Base-by-base conservation (phyloP, 2,888 invertebrate genomes). In the Uropetala carovei region DNA sequence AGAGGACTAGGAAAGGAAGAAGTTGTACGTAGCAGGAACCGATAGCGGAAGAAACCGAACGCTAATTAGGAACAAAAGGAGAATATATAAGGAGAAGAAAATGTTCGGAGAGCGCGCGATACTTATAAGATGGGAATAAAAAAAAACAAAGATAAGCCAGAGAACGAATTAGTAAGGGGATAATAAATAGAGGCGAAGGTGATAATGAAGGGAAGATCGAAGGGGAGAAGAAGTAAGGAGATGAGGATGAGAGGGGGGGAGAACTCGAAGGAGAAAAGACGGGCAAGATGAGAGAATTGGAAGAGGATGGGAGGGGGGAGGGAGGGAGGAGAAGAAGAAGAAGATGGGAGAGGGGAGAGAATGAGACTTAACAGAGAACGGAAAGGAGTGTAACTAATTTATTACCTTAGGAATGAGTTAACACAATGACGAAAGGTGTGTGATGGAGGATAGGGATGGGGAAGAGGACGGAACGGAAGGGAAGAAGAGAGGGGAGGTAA, bases 311-410 rank as follows among this genome's bases (percentile, higher is more conserved):
- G 43, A 11, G 68, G n/a, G 64, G 43, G 14, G 64, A 56, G 86
- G 7, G 60, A 58, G n/a, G 85, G 43, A 30, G 27, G 11, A 2
- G n/a, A 84, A n/a, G n/a, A n/a, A 59, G 86, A 27, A 0, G 16
- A 18, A 13, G 60, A 7, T 9, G 60, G 13, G 59, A 22, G 60
- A 11, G 27, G 9, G 75, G n/a, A 30, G 64, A 64, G 58, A 43
- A 10, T 60, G 59, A 60, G 43, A 60, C 30, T 30, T 30, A 56
- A 89, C 89, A 89, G 64, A 60, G 86, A 60, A 64, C 27, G 86
- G 83, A 83, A 83, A 57, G 56, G 60, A 89, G 89, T 68, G 89
- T 64, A 68, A 89, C 89, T 89, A 89, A 89, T 89, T 89, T 89
- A 89, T 89, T 64, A 64, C 89, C 43, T n/a, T 18, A 16, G 22